A percentile compares a stretch with the other conserved stretches of the same genome.
Evolutionary conservation across 2,113 vertebrate genomes (phyloP).

Genomic region (Pogonocichla stellata): DNA sequence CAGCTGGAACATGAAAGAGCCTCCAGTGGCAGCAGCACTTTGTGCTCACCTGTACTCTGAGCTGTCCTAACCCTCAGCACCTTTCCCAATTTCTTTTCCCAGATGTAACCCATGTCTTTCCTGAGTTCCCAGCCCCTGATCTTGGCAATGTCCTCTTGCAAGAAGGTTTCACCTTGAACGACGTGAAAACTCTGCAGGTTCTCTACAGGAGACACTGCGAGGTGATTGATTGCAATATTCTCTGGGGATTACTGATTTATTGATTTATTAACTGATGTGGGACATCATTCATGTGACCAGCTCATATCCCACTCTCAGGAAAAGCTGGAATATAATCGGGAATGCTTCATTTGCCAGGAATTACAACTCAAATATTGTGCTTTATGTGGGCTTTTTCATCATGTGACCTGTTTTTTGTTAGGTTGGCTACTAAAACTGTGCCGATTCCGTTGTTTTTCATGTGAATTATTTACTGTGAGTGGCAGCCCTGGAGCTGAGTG

Average conservation of each 20-base stretch:
- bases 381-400: neutral
- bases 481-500: neutral
- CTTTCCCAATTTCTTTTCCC: neutral
- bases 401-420: neutral
- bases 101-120: slow-evolving; percentile 91
- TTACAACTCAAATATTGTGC: neutral
- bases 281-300: neutral
- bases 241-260: neutral
- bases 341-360: neutral
- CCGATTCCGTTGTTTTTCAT: accelerated
- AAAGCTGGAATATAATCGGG: neutral
- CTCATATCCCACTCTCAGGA: neutral
- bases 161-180: slow-evolving; percentile 82
- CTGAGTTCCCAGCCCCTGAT: slow-evolving; percentile 87
- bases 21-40: neutral
- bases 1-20: neutral
- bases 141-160: slow-evolving; percentile 80
- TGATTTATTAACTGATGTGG: neutral
- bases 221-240: slow-evolving; percentile 69
- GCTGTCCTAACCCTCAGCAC: neutral
- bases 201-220: slow-evolving; percentile 94
- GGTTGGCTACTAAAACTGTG: neutral
- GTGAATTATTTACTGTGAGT: neutral
- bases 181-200: slow-evolving; percentile 89
- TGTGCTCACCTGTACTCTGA: neutral